Percentiles rank a stretch among this genome's conserved stretches.
Evolutionary conservation across 2,797 vertebrate species (phyloP).

Genomic region (Phaenicophaeus curvirostris): DNA sequence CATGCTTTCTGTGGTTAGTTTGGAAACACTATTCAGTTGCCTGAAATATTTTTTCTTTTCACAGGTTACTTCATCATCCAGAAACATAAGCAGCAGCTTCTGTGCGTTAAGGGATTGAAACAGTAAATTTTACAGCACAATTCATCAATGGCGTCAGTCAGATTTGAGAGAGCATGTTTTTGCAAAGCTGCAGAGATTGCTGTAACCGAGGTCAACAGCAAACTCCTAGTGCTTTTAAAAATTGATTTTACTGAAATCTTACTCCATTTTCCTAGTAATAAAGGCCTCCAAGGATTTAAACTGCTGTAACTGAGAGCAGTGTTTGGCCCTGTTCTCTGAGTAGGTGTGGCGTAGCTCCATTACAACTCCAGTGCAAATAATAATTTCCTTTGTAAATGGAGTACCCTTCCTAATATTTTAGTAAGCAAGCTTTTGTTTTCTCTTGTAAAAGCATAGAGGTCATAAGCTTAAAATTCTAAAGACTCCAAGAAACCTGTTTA

Average conservation of each 20-base stretch:
- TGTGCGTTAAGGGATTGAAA: background rate
- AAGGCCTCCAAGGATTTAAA: conserved; percentile 59
- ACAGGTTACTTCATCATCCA: background rate
- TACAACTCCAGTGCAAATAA: conserved; percentile 51
- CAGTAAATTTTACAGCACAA: conserved; percentile 70
- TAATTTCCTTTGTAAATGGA: conserved; percentile 17
- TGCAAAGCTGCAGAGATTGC: conserved; percentile 72
- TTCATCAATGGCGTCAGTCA: conserved; percentile 69
- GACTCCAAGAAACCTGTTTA: background rate
- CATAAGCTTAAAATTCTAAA: background rate
- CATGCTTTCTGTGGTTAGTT: background rate
- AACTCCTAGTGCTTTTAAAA: conserved; percentile 76
- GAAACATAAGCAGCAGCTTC: conserved; percentile 47
- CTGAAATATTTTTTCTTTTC: conserved; percentile 32
- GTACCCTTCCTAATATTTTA: background rate
- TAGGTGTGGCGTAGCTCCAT: conserved; percentile 26
- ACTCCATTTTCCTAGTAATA: conserved; percentile 72
- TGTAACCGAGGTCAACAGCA: conserved; percentile 70
- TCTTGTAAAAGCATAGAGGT: background rate
- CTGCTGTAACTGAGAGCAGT: conserved; percentile 54
- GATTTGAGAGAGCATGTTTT: conserved; percentile 62
- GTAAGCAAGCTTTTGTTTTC: background rate
- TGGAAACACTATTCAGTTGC: conserved; percentile 1
- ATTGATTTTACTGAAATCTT: conserved; percentile 78
- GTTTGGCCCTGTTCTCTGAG: conserved; percentile 51